Evolutionary conservation across 2,888 invertebrate species (phyloP).

Genomic region (Zygogramma bicolorata): DNA sequence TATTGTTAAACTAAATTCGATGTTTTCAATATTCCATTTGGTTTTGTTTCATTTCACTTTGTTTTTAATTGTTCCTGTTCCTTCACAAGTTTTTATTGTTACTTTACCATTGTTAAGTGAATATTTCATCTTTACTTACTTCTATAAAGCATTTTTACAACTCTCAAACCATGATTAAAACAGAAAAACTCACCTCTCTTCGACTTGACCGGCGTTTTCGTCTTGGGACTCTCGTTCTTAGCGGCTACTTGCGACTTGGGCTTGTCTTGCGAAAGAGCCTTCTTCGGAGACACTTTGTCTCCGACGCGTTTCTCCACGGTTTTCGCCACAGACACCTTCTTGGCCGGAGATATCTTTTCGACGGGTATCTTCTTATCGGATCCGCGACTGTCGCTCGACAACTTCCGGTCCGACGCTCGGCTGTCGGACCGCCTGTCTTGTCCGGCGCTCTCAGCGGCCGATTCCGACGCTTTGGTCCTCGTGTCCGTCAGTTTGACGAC

Average conservation of each 20-base stretch:
- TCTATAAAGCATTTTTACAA: too few relatives aligned
- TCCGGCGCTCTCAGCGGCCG: background rate
- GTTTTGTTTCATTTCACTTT: too few relatives aligned
- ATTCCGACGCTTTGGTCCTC: conserved; percentile 2
- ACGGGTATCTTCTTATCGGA: conserved; percentile 22
- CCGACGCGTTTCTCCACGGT: conserved; percentile 21
- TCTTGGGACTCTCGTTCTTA: conserved; percentile 22
- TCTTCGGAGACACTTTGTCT: conserved; percentile 45
- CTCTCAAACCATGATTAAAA: too few relatives aligned
- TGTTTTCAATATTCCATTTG: too few relatives aligned
- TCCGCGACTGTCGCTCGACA: background rate
- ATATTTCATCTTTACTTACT: too few relatives aligned
- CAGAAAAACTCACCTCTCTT: conserved; percentile 41
- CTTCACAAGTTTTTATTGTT: too few relatives aligned
- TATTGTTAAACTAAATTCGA: too few relatives aligned
- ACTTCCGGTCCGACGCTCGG: background rate
- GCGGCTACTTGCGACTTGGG: conserved; percentile 21
- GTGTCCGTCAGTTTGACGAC: conserved; percentile 57
- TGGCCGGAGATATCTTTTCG: conserved; percentile 33
- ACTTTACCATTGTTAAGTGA: too few relatives aligned
- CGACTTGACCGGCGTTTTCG: conserved; percentile 36
- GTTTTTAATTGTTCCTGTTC: too few relatives aligned
- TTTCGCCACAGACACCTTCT: conserved; percentile 21
- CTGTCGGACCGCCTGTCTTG: background rate
- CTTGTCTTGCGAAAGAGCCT: conserved; percentile 29